Percentiles rank a stretch among this genome's conserved stretches.
These are phyloP conservation scores for Oreohelix idahoensis DNA, from an alignment of 1,140 invertebrate genomes.

Conservation along the genomic window DNA sequence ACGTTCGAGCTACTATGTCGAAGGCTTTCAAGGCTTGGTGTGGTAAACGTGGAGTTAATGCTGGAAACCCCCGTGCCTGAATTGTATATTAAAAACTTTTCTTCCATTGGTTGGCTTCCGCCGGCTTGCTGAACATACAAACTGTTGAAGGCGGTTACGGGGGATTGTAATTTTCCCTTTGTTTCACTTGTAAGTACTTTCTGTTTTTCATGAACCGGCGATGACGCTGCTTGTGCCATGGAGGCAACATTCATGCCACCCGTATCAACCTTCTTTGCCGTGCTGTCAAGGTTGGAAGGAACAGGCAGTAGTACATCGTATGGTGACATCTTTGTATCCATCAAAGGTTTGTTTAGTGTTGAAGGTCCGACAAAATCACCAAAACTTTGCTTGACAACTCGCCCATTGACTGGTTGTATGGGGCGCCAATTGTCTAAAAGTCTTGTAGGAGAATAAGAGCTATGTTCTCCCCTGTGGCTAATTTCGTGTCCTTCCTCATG, in stretches of 20 bases:
- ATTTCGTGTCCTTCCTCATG: constrained; percentile 37
- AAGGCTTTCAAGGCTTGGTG: background rate
- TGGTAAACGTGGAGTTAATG: background rate
- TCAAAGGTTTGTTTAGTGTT: too few species aligned
- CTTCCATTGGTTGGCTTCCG: too few species aligned
- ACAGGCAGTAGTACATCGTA: background rate
- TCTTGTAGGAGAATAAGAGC: constrained; percentile 26
- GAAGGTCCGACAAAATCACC: background rate
- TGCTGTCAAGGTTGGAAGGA: background rate
- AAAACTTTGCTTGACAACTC: constrained; percentile 51
- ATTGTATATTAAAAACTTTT: background rate
- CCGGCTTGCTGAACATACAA: background rate
- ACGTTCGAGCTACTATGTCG: background rate
- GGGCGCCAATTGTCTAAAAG: constrained; percentile 66
- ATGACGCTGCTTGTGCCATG: background rate
- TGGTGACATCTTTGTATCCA: background rate
- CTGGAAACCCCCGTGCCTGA: background rate
- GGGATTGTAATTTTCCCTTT: background rate
- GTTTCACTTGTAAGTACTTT: too few species aligned
- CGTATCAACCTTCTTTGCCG: background rate
- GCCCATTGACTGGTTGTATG: constrained; percentile 56
- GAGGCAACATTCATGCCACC: background rate
- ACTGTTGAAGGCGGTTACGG: background rate
- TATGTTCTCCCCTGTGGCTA: constrained; percentile 6
- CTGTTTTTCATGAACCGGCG: background rate